Evolutionary conservation across 2,888 invertebrate species (phyloP).

Genomic region (Aphodius sticticus): DNA sequence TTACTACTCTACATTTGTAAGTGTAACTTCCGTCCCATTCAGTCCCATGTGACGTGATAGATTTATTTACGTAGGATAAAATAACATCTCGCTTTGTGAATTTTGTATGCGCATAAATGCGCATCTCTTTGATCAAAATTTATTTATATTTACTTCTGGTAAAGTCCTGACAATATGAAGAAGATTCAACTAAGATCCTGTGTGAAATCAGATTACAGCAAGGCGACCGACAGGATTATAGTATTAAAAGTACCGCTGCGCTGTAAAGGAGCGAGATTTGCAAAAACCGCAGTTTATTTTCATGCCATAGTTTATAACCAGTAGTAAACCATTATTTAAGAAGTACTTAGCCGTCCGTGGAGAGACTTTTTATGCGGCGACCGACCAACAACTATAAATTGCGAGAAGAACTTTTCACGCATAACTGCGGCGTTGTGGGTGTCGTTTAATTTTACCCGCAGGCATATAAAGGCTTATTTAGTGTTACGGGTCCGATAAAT

Average conservation of each 20-base stretch:
- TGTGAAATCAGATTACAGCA: not conserved
- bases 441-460: constrained; percentile 35
- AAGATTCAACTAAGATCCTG: no score
- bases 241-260: constrained; percentile 11
- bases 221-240: not conserved
- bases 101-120: no score
- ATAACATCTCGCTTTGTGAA: no score
- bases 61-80: no score
- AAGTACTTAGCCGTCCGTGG: constrained; percentile 13
- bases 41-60: no score
- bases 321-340: constrained; percentile 24
- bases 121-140: no score
- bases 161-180: no score
- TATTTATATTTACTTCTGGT: no score
- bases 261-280: not conserved
- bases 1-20: no score
- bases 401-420: not conserved
- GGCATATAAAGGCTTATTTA: constrained; percentile 34
- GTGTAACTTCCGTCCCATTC: no score
- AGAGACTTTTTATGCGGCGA: not conserved
- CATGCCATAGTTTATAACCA: constrained; percentile 19
- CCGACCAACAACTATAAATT: constrained; percentile 15
- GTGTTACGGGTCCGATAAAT: constrained; percentile 35
- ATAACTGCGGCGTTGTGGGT: constrained; percentile 28
- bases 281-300: constrained; percentile 10